phyloP scores from a whole-genome alignment of 2,113 vertebrate genomes.

The Actenoides lindsayi region DNA sequence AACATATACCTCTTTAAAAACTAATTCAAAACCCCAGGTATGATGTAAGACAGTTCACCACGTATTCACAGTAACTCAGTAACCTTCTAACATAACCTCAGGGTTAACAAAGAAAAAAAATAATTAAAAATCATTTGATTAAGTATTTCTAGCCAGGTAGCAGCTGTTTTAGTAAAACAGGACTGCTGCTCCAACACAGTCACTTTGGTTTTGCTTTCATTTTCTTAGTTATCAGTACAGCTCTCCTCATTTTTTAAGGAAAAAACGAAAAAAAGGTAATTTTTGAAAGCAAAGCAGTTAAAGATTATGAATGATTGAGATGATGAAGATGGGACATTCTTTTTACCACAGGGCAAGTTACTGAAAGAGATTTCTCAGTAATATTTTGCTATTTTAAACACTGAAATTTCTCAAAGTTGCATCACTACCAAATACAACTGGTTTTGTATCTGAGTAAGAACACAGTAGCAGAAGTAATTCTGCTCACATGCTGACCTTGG shows the following conservation, averaged over 20 bases:
- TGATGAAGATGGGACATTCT: not conserved
- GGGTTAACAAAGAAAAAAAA: not conserved
- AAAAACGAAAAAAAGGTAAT: not conserved
- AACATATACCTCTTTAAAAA: not conserved
- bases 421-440: not conserved
- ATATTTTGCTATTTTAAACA: not conserved
- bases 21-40: not conserved
- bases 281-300: not conserved
- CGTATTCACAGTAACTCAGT: not conserved
- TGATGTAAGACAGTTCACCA: not conserved
- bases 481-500: not conserved
- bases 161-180: not conserved
- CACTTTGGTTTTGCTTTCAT: not conserved
- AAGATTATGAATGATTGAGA: not conserved
- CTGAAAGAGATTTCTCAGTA: not conserved
- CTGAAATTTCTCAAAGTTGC: not conserved
- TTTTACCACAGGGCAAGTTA: not conserved
- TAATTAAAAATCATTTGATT: not conserved
- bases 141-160: not conserved
- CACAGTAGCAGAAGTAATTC: not conserved
- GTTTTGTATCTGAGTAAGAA: not conserved
- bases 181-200: not conserved
- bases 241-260: not conserved
- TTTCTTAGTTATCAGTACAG: not conserved
- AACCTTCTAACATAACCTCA: not conserved